Evolutionary conservation across 2,113 vertebrate species (phyloP), one percentile per base, ranked within the genome.

Genomic region (Vulpes ferrilata): DNA sequence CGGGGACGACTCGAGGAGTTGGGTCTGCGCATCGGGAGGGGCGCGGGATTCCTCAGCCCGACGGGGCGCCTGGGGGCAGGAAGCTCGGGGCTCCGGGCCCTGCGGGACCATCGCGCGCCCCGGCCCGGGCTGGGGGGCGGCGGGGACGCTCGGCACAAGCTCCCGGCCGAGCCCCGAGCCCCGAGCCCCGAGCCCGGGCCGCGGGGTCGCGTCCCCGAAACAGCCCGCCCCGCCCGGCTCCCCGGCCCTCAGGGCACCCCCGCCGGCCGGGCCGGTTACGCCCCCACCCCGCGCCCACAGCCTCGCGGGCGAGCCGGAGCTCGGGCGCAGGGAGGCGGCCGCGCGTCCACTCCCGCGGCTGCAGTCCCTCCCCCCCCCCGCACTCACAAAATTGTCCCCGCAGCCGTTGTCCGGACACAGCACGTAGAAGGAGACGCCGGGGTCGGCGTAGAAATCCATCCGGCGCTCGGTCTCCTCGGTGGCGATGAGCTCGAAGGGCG

Each of bases 361-460:
- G 86, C 80, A 2, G 84, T 76, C 95, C 93, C 71, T 23, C 6
- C 59, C 60, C 60, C 65, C 64, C 64, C 78, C 57, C 80, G 53
- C 98, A 99, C 99, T 99, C 98, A 99, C 99, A 98, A 99, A 99
- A 98, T 98, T 99, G 98, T 99, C 99, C 97, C 99, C 99, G 98
- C 99, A 99, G 97, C 99, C 99, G 97, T 98, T 99, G 98, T 99
- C 99, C 51, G 99, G 99, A 95, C 99, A 99, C 74, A 99, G 99
- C 92, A 99, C 99, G 97, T 99, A 99, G 98, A 99, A 99, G 87
- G 99, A 99, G 91, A 99, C 99, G 89, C 99, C 99, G 84, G 99
- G 99, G 93, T 99, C 99, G 91, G 99, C 99, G 98, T 99, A 99
- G 98, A 99, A 99, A 99, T 99, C 99, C 99, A 99, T 99, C 97